Evolutionary conservation across 2,113 vertebrate species (phyloP).

Genomic region (Chloroceryle aenea): DNA sequence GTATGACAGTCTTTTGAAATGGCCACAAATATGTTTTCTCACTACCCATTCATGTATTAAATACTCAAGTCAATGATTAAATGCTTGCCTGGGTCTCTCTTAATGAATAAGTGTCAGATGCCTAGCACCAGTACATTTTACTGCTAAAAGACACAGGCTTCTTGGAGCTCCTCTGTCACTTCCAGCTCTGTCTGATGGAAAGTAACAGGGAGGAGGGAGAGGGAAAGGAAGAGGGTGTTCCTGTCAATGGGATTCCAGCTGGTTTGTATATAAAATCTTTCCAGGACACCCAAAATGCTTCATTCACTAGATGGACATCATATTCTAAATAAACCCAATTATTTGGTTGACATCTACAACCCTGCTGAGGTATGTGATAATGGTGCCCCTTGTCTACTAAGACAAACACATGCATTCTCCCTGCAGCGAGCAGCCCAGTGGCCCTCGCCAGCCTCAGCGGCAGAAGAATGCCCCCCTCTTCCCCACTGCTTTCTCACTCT

Average conservation of each 20-base stretch:
- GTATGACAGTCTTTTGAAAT: conserved; percentile 59
- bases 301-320: conserved; percentile 40
- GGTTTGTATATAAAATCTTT: conserved; percentile 52
- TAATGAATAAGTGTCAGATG: conserved; percentile 45
- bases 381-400: conserved; percentile 54
- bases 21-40: conserved; percentile 51
- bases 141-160: conserved; percentile 23
- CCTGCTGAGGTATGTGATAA: conserved; percentile 62
- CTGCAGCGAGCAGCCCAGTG: not conserved
- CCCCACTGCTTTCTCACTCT: not conserved
- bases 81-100: not conserved
- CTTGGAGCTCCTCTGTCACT: conserved; percentile 11
- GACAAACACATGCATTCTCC: conserved; percentile 17
- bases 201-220: not conserved
- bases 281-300: conserved; percentile 54
- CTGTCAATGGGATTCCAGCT: conserved; percentile 58
- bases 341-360: conserved; percentile 45
- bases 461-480: not conserved
- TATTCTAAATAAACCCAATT: conserved; percentile 49
- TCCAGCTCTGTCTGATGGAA: conserved; percentile 34
- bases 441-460: not conserved
- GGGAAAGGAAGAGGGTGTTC: conserved; percentile 46
- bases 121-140: conserved; percentile 21
- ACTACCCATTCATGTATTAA: conserved; percentile 51
- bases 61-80: conserved; percentile 44